These are phyloP conservation scores for Manacus vitellinus DNA, from an alignment of 2,113 vertebrate species.

Conservation along the genomic window DNA sequence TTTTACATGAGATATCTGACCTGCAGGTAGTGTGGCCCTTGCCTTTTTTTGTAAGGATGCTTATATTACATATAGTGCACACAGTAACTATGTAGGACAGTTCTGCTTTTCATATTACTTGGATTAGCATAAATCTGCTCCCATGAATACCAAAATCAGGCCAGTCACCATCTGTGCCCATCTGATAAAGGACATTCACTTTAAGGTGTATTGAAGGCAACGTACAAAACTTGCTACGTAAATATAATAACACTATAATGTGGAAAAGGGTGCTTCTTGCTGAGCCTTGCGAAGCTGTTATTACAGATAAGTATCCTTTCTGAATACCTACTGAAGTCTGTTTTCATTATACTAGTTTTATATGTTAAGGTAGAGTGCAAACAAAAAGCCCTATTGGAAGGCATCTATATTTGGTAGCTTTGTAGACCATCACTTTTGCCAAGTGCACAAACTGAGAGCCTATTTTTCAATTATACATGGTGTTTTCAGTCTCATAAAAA, in stretches of 20 bases:
- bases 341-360: neutral
- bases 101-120: neutral
- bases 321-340: neutral
- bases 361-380: neutral
- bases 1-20: neutral
- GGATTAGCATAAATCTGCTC: neutral
- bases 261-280: neutral
- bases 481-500: neutral
- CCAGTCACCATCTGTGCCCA: neutral
- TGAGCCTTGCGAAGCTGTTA: neutral
- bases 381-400: neutral
- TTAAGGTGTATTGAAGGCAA: neutral
- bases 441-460: neutral
- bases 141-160: neutral
- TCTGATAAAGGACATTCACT: neutral
- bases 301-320: neutral
- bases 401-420: neutral
- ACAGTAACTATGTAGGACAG: neutral
- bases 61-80: neutral
- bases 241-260: neutral
- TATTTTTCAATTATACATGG: neutral
- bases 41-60: neutral
- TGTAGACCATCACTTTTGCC: neutral
- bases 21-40: neutral
- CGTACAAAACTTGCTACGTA: neutral